These are phyloP conservation scores for Heliocidaris erythrogramma DNA, from an alignment of 35 echinoderm and acorn worm species.

Conservation along the genomic window DNA sequence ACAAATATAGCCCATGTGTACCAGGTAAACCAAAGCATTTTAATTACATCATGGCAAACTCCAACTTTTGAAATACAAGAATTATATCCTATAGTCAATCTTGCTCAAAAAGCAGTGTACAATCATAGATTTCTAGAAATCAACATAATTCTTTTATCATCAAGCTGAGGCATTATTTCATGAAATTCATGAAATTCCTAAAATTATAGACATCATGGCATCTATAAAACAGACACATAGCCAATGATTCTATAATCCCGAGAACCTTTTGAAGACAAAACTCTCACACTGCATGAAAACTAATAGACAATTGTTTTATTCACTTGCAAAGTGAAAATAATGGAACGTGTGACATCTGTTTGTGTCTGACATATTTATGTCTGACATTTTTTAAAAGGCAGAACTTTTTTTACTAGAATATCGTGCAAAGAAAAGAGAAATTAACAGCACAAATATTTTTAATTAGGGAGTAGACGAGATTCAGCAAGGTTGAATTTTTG, in stretches of 20 bases:
- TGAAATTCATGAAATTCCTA: not conserved
- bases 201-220: not conserved
- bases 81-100: not conserved
- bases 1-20: not conserved
- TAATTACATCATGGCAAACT: not conserved
- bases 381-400: too few species aligned
- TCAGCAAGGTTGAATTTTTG: too few species aligned
- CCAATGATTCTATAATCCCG: not conserved
- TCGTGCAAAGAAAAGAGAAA: too few species aligned
- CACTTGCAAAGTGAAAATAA: too few species aligned
- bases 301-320: too few species aligned
- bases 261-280: too few species aligned
- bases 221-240: not conserved
- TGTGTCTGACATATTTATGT: too few species aligned
- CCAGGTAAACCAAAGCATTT: not conserved
- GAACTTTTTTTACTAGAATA: too few species aligned
- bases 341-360: too few species aligned
- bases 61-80: not conserved
- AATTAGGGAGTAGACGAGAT: too few species aligned
- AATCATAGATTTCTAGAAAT: not conserved
- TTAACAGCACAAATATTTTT: too few species aligned
- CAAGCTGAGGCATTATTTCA: not conserved
- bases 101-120: not conserved
- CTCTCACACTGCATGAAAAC: too few species aligned
- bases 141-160: not conserved